These are phyloP conservation scores for Cryptus viduatorius DNA, from an alignment of 2,888 invertebrate species.

Conservation along the genomic window DNA sequence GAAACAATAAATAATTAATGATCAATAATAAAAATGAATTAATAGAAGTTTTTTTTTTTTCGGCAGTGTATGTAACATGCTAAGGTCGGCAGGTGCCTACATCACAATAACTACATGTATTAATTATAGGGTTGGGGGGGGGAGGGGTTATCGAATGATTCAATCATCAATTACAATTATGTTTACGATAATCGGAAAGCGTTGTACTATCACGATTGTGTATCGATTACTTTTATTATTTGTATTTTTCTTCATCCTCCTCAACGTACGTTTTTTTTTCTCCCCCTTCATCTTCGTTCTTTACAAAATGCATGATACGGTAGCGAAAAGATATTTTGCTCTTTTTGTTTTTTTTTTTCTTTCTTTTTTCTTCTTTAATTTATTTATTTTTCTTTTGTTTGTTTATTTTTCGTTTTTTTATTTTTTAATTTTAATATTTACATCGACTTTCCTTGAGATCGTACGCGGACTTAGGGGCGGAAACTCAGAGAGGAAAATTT, in stretches of 20 bases:
- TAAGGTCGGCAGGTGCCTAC: constrained; percentile 81
- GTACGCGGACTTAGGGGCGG: constrained; percentile 33
- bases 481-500: constrained; percentile 38
- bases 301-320: constrained; percentile 71
- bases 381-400: constrained; percentile 59
- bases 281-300: constrained; percentile 59
- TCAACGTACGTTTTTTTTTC: constrained; percentile 19
- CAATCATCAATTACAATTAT: constrained; percentile 79
- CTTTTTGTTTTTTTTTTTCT: constrained; percentile 62
- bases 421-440: constrained; percentile 52
- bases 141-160: constrained; percentile 80
- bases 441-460: constrained; percentile 48
- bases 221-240: constrained; percentile 58
- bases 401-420: constrained; percentile 52
- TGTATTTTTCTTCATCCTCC: constrained; percentile 17
- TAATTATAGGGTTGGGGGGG: constrained; percentile 61
- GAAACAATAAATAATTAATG: constrained; percentile 85
- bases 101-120: constrained; percentile 78
- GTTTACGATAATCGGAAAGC: constrained; percentile 64
- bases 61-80: constrained; percentile 84
- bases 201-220: constrained; percentile 62
- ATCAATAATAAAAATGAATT: constrained; percentile 83
- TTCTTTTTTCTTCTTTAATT: constrained; percentile 22
- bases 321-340: constrained; percentile 71
- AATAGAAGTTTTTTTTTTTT: constrained; percentile 80